Evolutionary conservation across 2,797 vertebrate genomes (phyloP).

Genomic region (Etheostoma nigrum): DNA sequence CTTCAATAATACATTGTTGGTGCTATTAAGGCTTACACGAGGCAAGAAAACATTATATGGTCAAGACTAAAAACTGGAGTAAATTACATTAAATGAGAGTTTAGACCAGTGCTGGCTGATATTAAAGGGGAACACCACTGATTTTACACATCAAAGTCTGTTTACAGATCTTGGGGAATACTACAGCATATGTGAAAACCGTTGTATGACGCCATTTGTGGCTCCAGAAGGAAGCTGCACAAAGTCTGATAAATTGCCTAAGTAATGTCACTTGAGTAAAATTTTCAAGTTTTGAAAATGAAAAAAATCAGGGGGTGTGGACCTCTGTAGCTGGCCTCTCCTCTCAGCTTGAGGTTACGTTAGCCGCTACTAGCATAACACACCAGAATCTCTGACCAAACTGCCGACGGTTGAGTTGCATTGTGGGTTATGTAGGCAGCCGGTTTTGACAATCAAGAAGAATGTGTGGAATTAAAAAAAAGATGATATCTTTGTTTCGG

Average conservation of each 20-base stretch:
- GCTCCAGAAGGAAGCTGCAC: no score
- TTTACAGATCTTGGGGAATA: no score
- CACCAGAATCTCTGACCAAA: neutral
- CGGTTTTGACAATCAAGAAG: neutral
- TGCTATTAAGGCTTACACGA: neutral
- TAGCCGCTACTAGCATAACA: neutral
- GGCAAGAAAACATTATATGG: neutral
- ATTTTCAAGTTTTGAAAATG: no score
- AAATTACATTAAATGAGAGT: neutral
- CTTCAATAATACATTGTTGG: neutral
- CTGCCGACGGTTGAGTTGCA: neutral
- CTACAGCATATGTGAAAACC: neutral
- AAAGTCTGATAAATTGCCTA: neutral
- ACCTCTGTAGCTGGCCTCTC: neutral
- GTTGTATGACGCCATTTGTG: neutral
- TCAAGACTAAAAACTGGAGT: neutral
- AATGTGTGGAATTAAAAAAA: no score
- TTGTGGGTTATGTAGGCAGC: neutral
- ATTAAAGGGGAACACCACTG: neutral
- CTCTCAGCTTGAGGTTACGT: neutral
- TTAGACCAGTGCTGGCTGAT: no score
- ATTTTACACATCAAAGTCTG: neutral
- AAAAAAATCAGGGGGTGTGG: neutral
- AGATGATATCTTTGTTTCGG: no score
- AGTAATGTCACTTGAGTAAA: no score